phyloP scores from a whole-genome alignment of 1,140 invertebrate genomes.

The Dolichoris vasculosae region DNA sequence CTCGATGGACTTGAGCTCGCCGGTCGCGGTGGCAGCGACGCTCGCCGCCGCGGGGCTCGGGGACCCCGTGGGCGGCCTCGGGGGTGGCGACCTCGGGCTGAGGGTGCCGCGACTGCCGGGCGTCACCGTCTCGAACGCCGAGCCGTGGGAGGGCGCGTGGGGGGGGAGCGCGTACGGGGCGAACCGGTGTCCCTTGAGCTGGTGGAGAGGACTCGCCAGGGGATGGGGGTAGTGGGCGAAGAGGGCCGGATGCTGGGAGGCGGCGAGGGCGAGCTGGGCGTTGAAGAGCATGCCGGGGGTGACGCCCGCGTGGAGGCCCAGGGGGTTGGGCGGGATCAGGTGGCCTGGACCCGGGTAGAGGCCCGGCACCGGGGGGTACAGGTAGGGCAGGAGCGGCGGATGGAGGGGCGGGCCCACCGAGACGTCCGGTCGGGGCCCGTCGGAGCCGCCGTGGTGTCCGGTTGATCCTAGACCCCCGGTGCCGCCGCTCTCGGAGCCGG shows the following conservation, averaged over 20 bases:
- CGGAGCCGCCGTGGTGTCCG: slow-evolving; percentile 76
- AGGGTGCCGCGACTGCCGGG: slow-evolving; percentile 78
- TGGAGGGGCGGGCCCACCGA: slow-evolving; percentile 91
- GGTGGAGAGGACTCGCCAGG: slow-evolving; percentile 72
- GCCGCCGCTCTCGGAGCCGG: slow-evolving; percentile 71
- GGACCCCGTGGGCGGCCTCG: slow-evolving; percentile 75
- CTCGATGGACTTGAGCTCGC: slow-evolving; percentile 95
- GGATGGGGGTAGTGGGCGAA: slow-evolving; percentile 81
- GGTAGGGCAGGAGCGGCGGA: slow-evolving; percentile 89
- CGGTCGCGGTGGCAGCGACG: slow-evolving; percentile 68
- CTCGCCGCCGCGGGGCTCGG: slow-evolving; percentile 76
- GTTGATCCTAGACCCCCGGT: slow-evolving; percentile 71
- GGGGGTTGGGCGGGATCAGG: slow-evolving; percentile 80
- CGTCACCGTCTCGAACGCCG: slow-evolving; percentile 89
- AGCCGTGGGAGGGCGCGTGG: slow-evolving; percentile 79
- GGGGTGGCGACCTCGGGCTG: slow-evolving; percentile 81
- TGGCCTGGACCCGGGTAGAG: slow-evolving; percentile 83
- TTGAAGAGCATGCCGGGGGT: slow-evolving; percentile 88
- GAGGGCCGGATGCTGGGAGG: slow-evolving; percentile 84
- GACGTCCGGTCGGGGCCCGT: slow-evolving; percentile 86
- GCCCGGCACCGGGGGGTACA: slow-evolving; percentile 86
- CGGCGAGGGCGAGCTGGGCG: slow-evolving; percentile 85
- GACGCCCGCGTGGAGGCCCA: slow-evolving; percentile 78
- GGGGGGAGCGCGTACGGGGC: slow-evolving; percentile 88
- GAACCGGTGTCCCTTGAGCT: slow-evolving; percentile 83